Conservation (phyloP, 2,797 vertebrate species). For the Xerus rutilus region DNA sequence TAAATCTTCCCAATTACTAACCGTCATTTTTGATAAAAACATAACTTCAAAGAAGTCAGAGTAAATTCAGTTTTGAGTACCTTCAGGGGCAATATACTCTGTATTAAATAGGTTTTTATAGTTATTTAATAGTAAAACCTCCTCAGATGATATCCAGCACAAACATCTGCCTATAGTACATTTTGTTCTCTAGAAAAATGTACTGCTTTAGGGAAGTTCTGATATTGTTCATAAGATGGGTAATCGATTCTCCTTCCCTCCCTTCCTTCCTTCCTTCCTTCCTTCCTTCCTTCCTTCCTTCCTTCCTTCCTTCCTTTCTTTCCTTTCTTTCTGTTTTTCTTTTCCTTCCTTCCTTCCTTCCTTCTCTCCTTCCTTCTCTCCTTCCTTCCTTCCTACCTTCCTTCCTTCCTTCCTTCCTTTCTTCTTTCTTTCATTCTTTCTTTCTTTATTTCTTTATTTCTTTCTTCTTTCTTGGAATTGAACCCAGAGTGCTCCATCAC, state of each 20-base stretch:
- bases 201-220: slow-evolving; percentile 28
- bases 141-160: background rate
- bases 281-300: no score
- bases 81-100: background rate
- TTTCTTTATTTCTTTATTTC: no score
- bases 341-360: no score
- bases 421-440: no score
- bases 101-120: background rate
- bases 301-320: no score
- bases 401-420: no score
- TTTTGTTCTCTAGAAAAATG: slow-evolving; percentile 57
- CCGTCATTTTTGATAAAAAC: slow-evolving; percentile 58
- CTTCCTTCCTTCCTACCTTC: no score
- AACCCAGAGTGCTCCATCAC: no score
- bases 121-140: background rate
- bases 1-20: slow-evolving; percentile 48
- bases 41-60: slow-evolving; percentile 5
- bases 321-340: no score
- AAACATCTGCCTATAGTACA: background rate
- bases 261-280: no score
- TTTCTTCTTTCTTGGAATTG: no score
- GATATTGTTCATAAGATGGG: background rate
- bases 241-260: slow-evolving; percentile 18
- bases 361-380: no score
- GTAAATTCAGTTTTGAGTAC: slow-evolving; percentile 55